Conservation (phyloP, 2,113 vertebrate genomes). For the Tragelaphus strepsiceros region DNA sequence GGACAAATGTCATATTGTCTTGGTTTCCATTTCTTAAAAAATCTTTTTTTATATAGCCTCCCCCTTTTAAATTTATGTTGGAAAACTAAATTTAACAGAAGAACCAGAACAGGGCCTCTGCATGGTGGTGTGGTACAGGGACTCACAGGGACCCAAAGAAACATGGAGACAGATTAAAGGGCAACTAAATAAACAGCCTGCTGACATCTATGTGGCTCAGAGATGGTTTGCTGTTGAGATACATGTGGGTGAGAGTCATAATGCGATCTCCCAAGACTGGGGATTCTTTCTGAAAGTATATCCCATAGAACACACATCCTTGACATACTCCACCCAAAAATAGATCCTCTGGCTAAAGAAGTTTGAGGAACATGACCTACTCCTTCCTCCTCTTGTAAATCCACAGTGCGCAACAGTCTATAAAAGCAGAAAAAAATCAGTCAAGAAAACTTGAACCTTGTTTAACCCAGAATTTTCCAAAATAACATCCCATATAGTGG, state of each 20-base stretch:
- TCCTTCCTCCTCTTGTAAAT: not conserved
- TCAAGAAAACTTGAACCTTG: not conserved
- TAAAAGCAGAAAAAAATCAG: not conserved
- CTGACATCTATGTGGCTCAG: not conserved
- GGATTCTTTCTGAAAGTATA: not conserved
- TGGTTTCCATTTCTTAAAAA: slow-evolving; percentile 10
- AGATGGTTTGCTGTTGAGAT: not conserved
- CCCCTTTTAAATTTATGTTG: not conserved
- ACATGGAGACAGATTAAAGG: not conserved
- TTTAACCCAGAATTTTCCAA: not conserved
- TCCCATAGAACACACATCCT: not conserved
- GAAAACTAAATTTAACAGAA: not conserved
- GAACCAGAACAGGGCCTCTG: not conserved
- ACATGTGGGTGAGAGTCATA: too few species aligned
- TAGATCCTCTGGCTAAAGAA: not conserved
- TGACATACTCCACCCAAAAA: not conserved
- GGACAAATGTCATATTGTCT: not conserved
- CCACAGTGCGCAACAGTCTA: not conserved
- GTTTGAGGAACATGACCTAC: not conserved
- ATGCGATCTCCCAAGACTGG: too few species aligned
- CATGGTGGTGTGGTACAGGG: not conserved
- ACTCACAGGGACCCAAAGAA: not conserved
- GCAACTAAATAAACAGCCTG: not conserved
- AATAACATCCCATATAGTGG: not conserved
- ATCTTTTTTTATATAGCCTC: not conserved